Evolutionary conservation across 2,113 vertebrate genomes (phyloP).

Genomic region (Myotis lucifugus): DNA sequence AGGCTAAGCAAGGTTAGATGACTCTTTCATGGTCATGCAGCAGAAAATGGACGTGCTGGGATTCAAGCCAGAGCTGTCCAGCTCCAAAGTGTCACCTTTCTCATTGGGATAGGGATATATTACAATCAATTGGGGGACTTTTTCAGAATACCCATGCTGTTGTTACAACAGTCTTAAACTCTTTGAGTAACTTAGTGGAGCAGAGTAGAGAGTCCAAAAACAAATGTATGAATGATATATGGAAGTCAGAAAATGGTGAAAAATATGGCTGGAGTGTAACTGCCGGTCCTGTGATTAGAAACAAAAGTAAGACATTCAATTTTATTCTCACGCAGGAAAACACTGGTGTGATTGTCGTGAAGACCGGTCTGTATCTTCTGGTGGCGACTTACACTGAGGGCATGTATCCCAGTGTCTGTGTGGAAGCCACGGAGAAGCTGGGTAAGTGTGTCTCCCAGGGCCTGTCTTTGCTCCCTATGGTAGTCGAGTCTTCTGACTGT

Average conservation of each 20-base stretch:
- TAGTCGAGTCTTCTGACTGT: neutral
- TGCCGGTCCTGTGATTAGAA: neutral
- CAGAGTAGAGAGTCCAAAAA: neutral
- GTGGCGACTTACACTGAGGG: slow-evolving; percentile 83
- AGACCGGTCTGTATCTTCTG: slow-evolving; percentile 83
- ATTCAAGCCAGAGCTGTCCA: neutral
- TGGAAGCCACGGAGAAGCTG: slow-evolving; percentile 88
- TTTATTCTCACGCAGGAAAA: slow-evolving; percentile 78
- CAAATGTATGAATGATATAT: neutral
- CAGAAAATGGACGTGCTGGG: neutral
- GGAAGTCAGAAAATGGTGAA: neutral
- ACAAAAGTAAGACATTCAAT: neutral
- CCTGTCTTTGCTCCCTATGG: neutral
- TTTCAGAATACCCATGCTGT: neutral
- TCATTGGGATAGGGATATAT: neutral
- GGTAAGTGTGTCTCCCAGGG: slow-evolving; percentile 75
- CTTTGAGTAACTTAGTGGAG: slow-evolving; percentile 37
- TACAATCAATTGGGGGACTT: neutral
- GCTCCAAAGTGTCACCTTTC: neutral
- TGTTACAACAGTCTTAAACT: neutral
- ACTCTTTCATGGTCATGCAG: neutral
- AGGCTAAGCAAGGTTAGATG: neutral
- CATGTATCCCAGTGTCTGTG: slow-evolving; percentile 88
- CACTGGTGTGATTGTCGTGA: slow-evolving; percentile 84
- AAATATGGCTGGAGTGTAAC: neutral